These are phyloP conservation scores for Iselma pallidipennis DNA, from an alignment of 2,888 invertebrate species.

Conservation along the genomic window DNA sequence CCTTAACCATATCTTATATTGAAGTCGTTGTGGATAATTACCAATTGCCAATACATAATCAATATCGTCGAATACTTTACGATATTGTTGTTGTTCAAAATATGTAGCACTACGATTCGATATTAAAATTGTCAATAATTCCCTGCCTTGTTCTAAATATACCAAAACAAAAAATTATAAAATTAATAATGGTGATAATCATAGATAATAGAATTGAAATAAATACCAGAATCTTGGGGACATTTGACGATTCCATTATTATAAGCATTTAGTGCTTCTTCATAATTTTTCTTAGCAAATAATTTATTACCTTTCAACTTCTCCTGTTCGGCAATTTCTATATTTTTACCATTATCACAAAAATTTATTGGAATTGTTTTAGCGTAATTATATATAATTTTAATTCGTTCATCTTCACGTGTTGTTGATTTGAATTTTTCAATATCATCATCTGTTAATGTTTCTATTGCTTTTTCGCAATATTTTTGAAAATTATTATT, in stretches of 20 bases:
- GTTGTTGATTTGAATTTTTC: constrained; percentile 67
- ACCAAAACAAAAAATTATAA: constrained; percentile 4
- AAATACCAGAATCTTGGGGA: constrained; percentile 71
- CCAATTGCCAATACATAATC: constrained; percentile 63
- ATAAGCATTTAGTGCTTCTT: constrained; percentile 70
- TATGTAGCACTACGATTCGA: constrained; percentile 83
- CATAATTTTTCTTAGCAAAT: constrained; percentile 73
- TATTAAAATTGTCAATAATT: constrained; percentile 68
- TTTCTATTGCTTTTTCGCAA: constrained; percentile 60
- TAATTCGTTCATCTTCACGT: constrained; percentile 68
- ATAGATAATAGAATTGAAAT: constrained; percentile 4
- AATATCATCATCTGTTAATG: constrained; percentile 59
- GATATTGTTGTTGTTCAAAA: constrained; percentile 71
- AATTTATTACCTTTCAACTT: constrained; percentile 75
- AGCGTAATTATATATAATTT: constrained; percentile 61
- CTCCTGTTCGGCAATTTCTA: constrained; percentile 62
- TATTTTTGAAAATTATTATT: constrained; percentile 63
- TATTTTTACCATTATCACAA: constrained; percentile 61
- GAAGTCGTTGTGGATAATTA: constrained; percentile 71
- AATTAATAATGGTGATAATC: constrained; percentile 1
- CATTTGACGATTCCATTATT: constrained; percentile 69
- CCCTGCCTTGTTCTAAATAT: constrained; percentile 54
- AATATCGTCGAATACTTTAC: constrained; percentile 73
- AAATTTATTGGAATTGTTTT: constrained; percentile 45
- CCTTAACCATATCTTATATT: constrained; percentile 77